Conservation (phyloP, 2,888 invertebrate genomes). For the Epistrophe eligans region DNA sequence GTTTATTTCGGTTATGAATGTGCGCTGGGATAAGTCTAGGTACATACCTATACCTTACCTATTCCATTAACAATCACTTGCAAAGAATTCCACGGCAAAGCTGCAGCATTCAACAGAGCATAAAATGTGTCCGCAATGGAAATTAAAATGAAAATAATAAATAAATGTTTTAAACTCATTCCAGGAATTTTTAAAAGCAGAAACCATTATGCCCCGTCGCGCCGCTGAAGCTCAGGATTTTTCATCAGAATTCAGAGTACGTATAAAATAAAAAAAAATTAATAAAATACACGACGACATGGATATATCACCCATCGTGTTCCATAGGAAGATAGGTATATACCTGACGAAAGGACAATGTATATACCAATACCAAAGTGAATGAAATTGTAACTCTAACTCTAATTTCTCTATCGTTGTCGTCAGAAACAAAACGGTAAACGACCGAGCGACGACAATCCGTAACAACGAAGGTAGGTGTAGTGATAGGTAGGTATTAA, state of each 20-base stretch:
- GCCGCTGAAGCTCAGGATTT: constrained; percentile 26
- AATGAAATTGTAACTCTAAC: constrained; percentile 44
- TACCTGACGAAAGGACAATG: constrained; percentile 53
- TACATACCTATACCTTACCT: too few species aligned
- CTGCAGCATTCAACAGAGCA: constrained; percentile 60
- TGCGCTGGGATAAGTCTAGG: not conserved
- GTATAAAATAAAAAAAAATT: not conserved
- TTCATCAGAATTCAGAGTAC: too few species aligned
- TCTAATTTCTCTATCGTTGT: constrained; percentile 13
- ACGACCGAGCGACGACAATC: constrained; percentile 61
- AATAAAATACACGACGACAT: constrained; percentile 4
- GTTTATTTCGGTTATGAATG: constrained; percentile 51
- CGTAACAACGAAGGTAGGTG: constrained; percentile 21
- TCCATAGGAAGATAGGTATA: not conserved
- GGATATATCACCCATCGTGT: constrained; percentile 25
- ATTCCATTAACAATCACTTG: constrained; percentile 30
- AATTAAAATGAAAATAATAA: constrained; percentile 64
- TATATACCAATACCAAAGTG: not conserved
- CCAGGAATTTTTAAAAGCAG: constrained; percentile 29
- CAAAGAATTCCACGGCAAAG: not conserved
- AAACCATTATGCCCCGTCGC: not conserved
- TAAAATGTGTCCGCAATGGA: constrained; percentile 60
- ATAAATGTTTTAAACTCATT: constrained; percentile 56
- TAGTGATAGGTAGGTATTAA: not conserved
- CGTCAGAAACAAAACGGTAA: constrained; percentile 59